Evolutionary conservation across 2,888 invertebrate genomes (phyloP).

Genomic region (Sympetrum striolatum): DNA sequence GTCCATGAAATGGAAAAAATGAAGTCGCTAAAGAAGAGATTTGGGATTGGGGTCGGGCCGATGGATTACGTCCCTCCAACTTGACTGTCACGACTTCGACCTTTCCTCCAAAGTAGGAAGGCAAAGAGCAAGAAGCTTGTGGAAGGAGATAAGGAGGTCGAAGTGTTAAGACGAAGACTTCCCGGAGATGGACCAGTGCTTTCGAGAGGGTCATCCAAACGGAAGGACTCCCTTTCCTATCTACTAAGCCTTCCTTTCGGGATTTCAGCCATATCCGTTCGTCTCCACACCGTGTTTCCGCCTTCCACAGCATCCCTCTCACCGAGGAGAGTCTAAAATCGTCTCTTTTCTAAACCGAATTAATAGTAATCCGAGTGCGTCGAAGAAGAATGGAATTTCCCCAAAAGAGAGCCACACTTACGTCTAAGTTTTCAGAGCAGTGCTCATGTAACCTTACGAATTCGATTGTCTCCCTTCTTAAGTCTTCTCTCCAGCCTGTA

Average conservation of each 20-base stretch:
- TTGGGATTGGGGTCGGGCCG: neutral
- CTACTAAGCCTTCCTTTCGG: neutral
- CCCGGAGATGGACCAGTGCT: conserved; percentile 28
- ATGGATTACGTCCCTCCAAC: conserved; percentile 23
- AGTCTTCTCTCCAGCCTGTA: neutral
- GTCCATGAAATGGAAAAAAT: neutral
- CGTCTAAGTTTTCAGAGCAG: neutral
- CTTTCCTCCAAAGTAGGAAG: conserved; percentile 5
- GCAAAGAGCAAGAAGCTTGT: conserved; percentile 8
- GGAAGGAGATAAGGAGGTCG: conserved; percentile 41
- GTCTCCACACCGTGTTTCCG: conserved; percentile 40
- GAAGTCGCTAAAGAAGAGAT: neutral
- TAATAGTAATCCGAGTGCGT: conserved; percentile 16
- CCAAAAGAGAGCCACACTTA: neutral
- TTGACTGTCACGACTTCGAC: conserved; percentile 28
- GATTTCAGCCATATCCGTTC: conserved; percentile 18
- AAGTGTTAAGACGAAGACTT: neutral
- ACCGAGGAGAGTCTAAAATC: neutral
- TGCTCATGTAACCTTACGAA: neutral
- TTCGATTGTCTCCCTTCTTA: neutral
- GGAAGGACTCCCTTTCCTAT: conserved; percentile 6
- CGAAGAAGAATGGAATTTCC: conserved; percentile 1
- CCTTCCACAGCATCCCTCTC: neutral
- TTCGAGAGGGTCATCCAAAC: conserved; percentile 9
- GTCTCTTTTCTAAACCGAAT: neutral